phyloP scores from a whole-genome alignment of 2,888 invertebrate genomes.

The Heliconius cydno region DNA sequence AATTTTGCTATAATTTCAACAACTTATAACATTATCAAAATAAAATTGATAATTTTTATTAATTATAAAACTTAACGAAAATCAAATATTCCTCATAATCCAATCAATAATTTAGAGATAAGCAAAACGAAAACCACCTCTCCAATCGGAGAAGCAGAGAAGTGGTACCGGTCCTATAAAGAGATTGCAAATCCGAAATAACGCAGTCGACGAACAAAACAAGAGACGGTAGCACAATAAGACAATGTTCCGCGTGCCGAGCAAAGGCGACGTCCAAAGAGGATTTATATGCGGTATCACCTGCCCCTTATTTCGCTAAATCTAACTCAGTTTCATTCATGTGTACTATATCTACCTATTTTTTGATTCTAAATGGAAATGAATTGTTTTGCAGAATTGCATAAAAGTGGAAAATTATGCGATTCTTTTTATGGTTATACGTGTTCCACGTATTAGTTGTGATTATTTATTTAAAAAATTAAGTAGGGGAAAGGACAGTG shows the following conservation, averaged over 20 bases:
- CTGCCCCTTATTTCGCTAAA: conserved; percentile 57
- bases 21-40: background rate
- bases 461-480: background rate
- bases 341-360: conserved; percentile 40
- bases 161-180: conserved; percentile 56
- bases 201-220: conserved; percentile 72
- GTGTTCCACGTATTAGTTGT: background rate
- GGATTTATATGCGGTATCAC: conserved; percentile 73
- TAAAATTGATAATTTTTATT: background rate
- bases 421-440: too few relatives aligned
- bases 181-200: conserved; percentile 74
- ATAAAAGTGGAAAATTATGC: background rate
- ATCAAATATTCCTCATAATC: background rate
- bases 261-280: conserved; percentile 64
- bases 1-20: too few relatives aligned
- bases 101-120: conserved; percentile 16
- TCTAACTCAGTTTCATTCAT: conserved; percentile 51
- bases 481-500: too few relatives aligned
- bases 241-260: conserved; percentile 78
- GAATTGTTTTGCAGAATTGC: conserved; percentile 36
- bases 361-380: conserved; percentile 16
- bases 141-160: conserved; percentile 45
- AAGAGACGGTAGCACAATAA: conserved; percentile 70
- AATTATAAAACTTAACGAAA: background rate
- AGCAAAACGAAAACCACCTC: conserved; percentile 36